Evolutionary conservation across 2,113 vertebrate genomes (phyloP).

Genomic region (Scytalopus superciliaris): DNA sequence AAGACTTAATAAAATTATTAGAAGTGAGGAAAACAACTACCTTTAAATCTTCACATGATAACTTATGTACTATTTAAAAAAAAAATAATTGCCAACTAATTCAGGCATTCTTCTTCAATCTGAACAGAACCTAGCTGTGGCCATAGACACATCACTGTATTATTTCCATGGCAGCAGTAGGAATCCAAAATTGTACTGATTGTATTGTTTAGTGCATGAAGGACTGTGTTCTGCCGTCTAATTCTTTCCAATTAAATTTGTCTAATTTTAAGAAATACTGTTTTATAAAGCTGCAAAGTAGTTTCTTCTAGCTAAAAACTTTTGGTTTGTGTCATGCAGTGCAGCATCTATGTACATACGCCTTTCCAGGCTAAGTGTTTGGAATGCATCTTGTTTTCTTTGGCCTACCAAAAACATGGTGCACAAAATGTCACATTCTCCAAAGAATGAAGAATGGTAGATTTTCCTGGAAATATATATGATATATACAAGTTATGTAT

Average conservation of each 20-base stretch:
- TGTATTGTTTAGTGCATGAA: neutral
- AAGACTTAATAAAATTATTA: neutral
- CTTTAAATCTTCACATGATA: neutral
- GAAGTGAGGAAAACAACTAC: neutral
- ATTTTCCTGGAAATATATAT: neutral
- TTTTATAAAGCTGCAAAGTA: neutral
- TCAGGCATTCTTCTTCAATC: neutral
- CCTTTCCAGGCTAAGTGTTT: neutral
- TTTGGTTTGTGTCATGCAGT: neutral
- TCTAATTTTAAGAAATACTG: neutral
- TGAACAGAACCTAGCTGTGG: neutral
- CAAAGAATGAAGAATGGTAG: neutral
- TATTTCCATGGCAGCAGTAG: neutral
- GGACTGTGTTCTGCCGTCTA: neutral
- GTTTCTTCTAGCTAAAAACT: neutral
- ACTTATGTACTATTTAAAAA: neutral
- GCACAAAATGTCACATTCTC: neutral
- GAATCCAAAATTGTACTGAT: neutral
- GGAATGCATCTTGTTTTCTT: neutral
- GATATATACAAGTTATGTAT: neutral
- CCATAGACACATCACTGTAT: neutral
- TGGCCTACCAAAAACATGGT: neutral
- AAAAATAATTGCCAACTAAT: neutral
- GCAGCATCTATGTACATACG: neutral
- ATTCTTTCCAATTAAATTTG: neutral